Conservation (phyloP, 2,888 invertebrate genomes). For the Seira musarum region DNA sequence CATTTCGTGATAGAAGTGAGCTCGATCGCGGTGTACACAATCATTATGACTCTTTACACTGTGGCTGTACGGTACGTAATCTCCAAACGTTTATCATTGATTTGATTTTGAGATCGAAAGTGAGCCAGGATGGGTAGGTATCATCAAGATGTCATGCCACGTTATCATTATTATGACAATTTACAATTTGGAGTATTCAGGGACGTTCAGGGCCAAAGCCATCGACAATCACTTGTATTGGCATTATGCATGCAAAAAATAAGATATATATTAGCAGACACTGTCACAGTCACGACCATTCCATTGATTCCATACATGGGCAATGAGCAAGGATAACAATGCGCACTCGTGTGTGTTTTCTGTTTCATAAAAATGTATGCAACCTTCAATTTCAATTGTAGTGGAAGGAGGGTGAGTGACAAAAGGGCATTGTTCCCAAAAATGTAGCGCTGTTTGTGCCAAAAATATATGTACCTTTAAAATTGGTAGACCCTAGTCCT, state of each 20-base stretch:
- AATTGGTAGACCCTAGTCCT: background rate
- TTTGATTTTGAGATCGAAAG: conserved; percentile 31
- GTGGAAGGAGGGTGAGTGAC: background rate
- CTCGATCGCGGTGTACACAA: conserved; percentile 25
- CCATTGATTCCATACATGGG: background rate
- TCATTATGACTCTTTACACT: too few relatives aligned
- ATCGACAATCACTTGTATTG: background rate
- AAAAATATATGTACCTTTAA: background rate
- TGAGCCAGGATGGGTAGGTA: too few relatives aligned
- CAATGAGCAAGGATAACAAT: too few relatives aligned
- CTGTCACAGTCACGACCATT: background rate
- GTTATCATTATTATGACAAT: too few relatives aligned
- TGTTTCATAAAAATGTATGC: background rate
- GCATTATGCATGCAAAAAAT: background rate
- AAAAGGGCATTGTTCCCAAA: conserved; percentile 37
- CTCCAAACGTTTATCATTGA: too few relatives aligned
- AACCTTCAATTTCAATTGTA: conserved; percentile 22
- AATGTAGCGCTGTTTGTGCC: background rate
- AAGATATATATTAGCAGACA: background rate
- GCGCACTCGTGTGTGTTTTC: background rate
- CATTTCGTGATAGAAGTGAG: conserved; percentile 41
- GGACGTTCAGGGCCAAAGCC: conserved; percentile 52
- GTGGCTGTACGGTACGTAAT: too few relatives aligned
- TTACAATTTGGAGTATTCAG: too few relatives aligned
- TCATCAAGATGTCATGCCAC: conserved; percentile 49